These are phyloP conservation scores for Tetranychus cinnabarinus DNA, from an alignment of 1,140 invertebrate species.

Conservation along the genomic window DNA sequence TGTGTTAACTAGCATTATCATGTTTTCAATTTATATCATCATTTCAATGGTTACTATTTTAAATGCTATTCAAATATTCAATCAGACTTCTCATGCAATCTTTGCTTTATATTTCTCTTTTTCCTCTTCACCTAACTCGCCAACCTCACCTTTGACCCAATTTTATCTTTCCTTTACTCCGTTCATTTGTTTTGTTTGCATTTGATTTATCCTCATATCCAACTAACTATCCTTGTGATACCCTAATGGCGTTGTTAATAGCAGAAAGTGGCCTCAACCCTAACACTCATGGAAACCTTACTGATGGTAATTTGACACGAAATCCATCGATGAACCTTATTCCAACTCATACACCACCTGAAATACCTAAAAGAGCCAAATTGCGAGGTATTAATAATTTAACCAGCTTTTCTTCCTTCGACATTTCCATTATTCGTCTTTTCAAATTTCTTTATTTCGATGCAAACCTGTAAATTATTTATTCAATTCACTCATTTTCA, in stretches of 20 bases:
- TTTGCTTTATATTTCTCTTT: too few species aligned
- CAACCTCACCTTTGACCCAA: too few species aligned
- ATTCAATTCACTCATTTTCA: too few species aligned
- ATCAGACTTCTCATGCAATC: too few species aligned
- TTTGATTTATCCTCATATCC: neutral
- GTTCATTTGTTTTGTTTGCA: neutral
- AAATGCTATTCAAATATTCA: too few species aligned
- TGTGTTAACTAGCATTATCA: too few species aligned
- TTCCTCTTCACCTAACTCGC: too few species aligned
- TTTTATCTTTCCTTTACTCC: too few species aligned
- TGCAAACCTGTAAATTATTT: too few species aligned
- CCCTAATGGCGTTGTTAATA: neutral
- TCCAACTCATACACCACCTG: conserved; percentile 60
- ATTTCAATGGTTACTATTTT: too few species aligned
- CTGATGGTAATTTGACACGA: conserved; percentile 4
- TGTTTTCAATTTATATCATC: too few species aligned
- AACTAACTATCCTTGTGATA: neutral
- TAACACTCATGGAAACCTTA: neutral
- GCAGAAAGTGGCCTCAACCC: conserved; percentile 2
- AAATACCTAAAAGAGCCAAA: conserved; percentile 89
- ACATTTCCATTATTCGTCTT: neutral
- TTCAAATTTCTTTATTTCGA: too few species aligned
- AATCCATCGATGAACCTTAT: conserved; percentile 6
- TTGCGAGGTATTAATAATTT: conserved; percentile 44
- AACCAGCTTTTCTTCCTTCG: neutral